phyloP scores from a whole-genome alignment of 2,888 invertebrate genomes.

The Nomada fabriciana region DNA sequence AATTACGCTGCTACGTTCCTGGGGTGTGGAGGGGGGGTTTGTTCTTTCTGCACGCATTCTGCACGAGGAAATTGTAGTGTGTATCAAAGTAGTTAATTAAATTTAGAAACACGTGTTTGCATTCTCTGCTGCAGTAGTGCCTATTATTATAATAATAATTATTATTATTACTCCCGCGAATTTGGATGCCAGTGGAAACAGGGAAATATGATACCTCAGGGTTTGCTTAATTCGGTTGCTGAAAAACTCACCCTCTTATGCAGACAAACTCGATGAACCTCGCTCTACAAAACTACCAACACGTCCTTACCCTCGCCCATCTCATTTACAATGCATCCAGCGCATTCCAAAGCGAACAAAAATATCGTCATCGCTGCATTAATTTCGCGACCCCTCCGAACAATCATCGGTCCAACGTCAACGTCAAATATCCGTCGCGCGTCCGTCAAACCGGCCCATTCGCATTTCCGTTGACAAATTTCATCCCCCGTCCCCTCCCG shows the following conservation, averaged over 20 bases:
- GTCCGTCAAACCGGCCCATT: not conserved
- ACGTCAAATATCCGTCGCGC: no score
- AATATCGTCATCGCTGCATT: not conserved
- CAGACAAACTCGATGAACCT: not conserved
- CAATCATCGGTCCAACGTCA: slow-evolving; percentile 16
- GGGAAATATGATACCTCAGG: not conserved
- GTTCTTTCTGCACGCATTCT: not conserved
- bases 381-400: not conserved
- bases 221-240: not conserved
- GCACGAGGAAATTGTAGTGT: not conserved
- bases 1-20: not conserved
- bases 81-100: slow-evolving; percentile 8
- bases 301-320: no score
- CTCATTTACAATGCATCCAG: not conserved
- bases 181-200: not conserved
- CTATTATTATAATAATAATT: not conserved
- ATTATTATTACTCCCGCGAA: not conserved
- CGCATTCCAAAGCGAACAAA: not conserved
- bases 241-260: not conserved
- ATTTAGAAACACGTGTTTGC: not conserved
- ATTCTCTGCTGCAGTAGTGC: no score
- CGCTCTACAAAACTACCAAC: not conserved
- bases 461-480: not conserved
- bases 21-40: not conserved
- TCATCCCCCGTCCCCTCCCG: not conserved